Base-by-base conservation (phyloP, 2,888 invertebrate species). In the Thecocarcelia acutangulata region DNA sequence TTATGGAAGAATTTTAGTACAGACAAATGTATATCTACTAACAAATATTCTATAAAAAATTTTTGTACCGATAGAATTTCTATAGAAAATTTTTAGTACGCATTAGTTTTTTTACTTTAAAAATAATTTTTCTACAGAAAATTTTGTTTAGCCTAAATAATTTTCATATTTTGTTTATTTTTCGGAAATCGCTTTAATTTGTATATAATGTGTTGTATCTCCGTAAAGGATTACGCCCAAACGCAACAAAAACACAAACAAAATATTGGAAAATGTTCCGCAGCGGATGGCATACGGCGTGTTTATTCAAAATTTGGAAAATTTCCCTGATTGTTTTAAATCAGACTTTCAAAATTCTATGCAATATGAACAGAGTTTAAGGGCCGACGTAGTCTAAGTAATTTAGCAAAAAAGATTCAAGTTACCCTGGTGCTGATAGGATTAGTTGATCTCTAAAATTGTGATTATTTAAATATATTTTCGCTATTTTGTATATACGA, bases 261-360 rank as follows among this genome's bases (percentile, higher is more conserved):
- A 37, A 74, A 46, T 66, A 12, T 56, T 13, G 37, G 50, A 8
- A 81, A 68, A 42, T 63, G 37, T 28, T 42, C 61, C 1, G 58
- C 69, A 28, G 52, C 83, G 68, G 84, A 83, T 73, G 85, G 84
- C 63, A 76, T 84, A 58, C 84, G 80, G 59, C 84, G 74, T 69
- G 72, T 84, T 17, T 84, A 75, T 75, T 84, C 85, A 84, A 84
- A 85, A 84, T 85, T 84, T 84, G 83, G 83, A 80, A 84, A 83
- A 72, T 84, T 81, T 82, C 78, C 76, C 11, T 84, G 46, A 82
- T 46, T 37, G 24, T 61, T 61, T 33, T 52, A 46, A 46, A 52
- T 24, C 61, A 69, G 61, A 1, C 54, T 12, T 17, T 9, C 58
- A 64, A 74, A 56, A 64, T 56, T 48, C 3, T 58, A 8, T 66